Evolutionary conservation across 2,888 invertebrate genomes (phyloP), one percentile per base, ranked within the genome.

Genomic region (Podotricha telesiphe): DNA sequence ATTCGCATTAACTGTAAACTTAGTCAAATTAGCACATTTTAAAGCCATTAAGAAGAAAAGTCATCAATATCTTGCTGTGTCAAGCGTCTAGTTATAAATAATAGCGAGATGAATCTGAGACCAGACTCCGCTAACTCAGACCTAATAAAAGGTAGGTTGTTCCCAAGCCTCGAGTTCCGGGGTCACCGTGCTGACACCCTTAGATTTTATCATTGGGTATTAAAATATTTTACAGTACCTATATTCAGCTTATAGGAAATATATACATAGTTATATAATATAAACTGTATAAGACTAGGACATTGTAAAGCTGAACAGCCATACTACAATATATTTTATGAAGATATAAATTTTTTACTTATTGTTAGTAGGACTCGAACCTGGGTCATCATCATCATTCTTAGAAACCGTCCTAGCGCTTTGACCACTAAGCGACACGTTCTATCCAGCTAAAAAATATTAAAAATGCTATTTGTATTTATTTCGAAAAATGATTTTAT

Each of bases 121-220:
- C 50, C 50, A 59, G 62, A 67, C 73, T 69, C 70, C 64, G 48
- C 48, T 62, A 73, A 69, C 67, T 65, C 67, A 58, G 65, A 64
- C 68, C 69, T 69, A 68, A 70, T 75, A 75, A 71, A 74, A 63
- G 67, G 70, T 67, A 73, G 78, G 80, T 82, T 79, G 79, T 75
- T 74, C 74, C 72, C 73, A 73, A 71, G 68, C 45, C 71, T 69
- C 61, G 68, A 69, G 78, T 82, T 83, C 84, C 84, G 83, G 84
- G 85, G 82, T 84, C 83, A 77, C 71, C 69, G 75, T 71, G 77
- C 65, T 67, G 61, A 53, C 62, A 58, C 65, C 51, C 55, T 65
- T 28, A 65, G 61, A 62, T 62, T 68, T 55, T 65, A 68, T 62
- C 62, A 48, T 40, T 42, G 42, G 50, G 62, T 66, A 51, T 61